Conservation (phyloP, 2,797 vertebrate species). For the Avahi laniger region DNA sequence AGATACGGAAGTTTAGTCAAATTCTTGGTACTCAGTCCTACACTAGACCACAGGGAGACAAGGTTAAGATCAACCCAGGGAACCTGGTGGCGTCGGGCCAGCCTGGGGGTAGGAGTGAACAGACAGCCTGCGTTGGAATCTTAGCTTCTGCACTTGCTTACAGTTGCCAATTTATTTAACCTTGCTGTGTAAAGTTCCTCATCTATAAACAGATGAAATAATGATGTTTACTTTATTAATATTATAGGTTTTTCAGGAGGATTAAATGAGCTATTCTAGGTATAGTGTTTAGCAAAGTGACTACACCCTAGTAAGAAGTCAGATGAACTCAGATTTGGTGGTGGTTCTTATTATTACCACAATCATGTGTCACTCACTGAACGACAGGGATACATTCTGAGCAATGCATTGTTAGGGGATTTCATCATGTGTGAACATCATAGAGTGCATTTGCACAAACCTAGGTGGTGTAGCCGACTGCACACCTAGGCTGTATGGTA, state of each 20-base stretch:
- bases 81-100: neutral
- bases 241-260: neutral
- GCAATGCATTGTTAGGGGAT: neutral
- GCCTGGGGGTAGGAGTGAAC: rapidly evolving
- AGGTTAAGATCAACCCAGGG: neutral
- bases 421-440: neutral
- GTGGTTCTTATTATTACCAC: neutral
- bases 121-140: rapidly evolving
- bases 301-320: neutral
- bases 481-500: neutral
- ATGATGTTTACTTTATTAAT: neutral
- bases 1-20: neutral
- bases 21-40: neutral
- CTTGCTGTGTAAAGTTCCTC: neutral
- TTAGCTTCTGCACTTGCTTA: neutral
- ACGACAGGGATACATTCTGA: neutral
- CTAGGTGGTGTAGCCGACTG: neutral
- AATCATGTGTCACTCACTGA: neutral
- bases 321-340: neutral
- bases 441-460: neutral
- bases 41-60: neutral
- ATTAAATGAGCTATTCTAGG: neutral
- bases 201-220: neutral
- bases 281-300: neutral
- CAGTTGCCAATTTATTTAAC: neutral